Evolutionary conservation across 2,888 invertebrate species (phyloP).

Genomic region (Tenthredo scrophulariae): DNA sequence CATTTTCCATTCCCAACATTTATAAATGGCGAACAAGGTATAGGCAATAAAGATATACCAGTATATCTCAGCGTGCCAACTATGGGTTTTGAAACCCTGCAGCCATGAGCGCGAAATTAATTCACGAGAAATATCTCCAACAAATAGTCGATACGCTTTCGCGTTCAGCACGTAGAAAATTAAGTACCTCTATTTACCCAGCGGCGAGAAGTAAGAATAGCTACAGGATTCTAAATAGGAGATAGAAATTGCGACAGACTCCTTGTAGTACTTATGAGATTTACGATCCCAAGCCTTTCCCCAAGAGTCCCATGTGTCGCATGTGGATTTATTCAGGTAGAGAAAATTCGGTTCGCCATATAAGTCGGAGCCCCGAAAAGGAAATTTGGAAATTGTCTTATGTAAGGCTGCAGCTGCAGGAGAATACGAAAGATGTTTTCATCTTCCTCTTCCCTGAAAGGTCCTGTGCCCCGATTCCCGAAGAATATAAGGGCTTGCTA

Average conservation of each 20-base stretch:
- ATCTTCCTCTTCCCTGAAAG: not conserved
- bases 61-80: not conserved
- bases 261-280: constrained; percentile 24
- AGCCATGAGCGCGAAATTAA: not conserved
- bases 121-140: not conserved
- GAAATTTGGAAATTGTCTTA: constrained; percentile 26
- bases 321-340: not conserved
- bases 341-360: not conserved
- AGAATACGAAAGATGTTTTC: not conserved
- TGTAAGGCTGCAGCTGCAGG: not conserved
- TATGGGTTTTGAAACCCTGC: not conserved
- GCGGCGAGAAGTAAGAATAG: constrained; percentile 1
- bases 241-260: constrained; percentile 26
- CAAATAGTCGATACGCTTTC: not conserved
- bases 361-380: not conserved
- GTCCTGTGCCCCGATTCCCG: not conserved
- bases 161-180: not conserved
- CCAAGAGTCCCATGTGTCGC: constrained; percentile 10
- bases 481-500: not conserved
- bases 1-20: not conserved
- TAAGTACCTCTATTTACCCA: not conserved
- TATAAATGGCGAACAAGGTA: not conserved
- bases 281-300: constrained; percentile 19
- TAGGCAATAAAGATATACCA: not conserved
- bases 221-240: not conserved